Evolutionary conservation across 2,113 vertebrate species (phyloP).

Genomic region (Myotis brandtii): DNA sequence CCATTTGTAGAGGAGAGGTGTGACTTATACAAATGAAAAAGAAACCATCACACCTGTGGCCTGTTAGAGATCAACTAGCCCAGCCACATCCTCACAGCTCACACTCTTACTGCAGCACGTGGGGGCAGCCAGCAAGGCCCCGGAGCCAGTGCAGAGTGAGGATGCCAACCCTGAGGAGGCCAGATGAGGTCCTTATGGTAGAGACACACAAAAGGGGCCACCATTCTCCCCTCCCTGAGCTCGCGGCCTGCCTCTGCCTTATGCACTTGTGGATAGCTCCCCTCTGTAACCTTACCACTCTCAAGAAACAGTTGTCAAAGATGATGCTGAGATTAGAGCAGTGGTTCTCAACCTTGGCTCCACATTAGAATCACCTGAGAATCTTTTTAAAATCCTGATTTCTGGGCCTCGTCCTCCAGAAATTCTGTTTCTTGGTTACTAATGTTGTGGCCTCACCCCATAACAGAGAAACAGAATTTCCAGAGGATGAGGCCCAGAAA

Average conservation of each 20-base stretch:
- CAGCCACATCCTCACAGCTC: neutral
- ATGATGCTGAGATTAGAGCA: no score
- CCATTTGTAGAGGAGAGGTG: neutral
- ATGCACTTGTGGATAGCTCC: no score
- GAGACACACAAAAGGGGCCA: neutral
- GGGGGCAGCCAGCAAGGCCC: neutral
- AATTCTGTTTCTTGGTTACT: no score
- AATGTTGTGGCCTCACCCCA: no score
- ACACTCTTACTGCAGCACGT: accelerated
- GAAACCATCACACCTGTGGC: neutral
- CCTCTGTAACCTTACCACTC: neutral
- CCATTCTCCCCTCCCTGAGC: no score
- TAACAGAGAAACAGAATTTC: no score
- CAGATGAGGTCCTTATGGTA: neutral
- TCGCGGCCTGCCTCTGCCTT: neutral
- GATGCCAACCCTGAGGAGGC: neutral
- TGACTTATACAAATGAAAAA: neutral
- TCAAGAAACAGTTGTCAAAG: neutral
- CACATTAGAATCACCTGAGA: no score
- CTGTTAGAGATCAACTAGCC: neutral
- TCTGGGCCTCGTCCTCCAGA: no score
- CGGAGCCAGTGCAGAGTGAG: neutral
- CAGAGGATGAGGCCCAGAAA: no score
- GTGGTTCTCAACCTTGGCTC: no score
- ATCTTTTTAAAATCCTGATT: no score